These are phyloP conservation scores for Ophioderma brevispina DNA, from an alignment of 35 echinoderm and acorn worm species.

Conservation along the genomic window DNA sequence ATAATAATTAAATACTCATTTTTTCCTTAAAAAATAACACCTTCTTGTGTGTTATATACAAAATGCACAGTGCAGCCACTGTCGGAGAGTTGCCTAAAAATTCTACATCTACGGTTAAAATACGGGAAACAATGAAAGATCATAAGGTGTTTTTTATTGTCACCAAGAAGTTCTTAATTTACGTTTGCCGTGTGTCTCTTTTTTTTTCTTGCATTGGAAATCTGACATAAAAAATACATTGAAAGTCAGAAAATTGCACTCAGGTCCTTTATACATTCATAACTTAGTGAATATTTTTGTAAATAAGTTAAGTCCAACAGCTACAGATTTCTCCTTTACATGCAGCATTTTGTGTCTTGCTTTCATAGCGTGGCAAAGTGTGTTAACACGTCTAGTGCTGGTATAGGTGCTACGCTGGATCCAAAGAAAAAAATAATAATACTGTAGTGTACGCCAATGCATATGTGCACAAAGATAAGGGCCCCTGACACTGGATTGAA, in stretches of 20 bases:
- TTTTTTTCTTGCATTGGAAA: neutral
- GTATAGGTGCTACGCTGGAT: too few relatives aligned
- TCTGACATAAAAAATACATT: neutral
- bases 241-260: slow-evolving; percentile 10
- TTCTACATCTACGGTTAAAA: neutral
- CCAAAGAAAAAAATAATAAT: too few relatives aligned
- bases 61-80: neutral
- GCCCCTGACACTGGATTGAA: too few relatives aligned
- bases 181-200: neutral
- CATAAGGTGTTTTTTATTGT: neutral
- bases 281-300: neutral
- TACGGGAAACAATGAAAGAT: neutral
- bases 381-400: too few relatives aligned
- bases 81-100: neutral
- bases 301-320: neutral
- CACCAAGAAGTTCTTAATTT: neutral
- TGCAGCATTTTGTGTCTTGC: neutral
- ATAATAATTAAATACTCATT: neutral
- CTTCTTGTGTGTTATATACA: neutral
- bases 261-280: neutral
- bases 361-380: too few relatives aligned
- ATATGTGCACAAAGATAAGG: too few relatives aligned
- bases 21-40: neutral
- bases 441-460: too few relatives aligned
- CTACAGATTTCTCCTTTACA: neutral